Conservation (phyloP, 1,140 invertebrate species). For the Lucilia sericata region DNA sequence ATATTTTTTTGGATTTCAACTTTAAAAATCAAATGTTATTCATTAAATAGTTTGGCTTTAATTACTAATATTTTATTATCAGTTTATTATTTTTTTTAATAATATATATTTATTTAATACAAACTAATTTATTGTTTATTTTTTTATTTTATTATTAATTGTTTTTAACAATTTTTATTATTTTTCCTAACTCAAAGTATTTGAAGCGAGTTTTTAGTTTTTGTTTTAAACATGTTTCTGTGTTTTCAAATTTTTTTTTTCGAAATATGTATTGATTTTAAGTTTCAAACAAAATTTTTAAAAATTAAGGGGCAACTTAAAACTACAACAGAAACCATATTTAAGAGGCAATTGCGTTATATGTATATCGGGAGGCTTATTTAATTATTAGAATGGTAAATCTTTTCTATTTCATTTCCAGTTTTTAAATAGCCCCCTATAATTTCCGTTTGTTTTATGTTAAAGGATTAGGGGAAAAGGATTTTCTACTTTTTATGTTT, state of each 20-base stretch:
- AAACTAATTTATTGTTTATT: neutral
- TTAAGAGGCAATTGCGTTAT: conserved; percentile 42
- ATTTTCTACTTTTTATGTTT: conserved; percentile 29
- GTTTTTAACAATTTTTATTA: neutral
- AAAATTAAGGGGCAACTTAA: conserved; percentile 32
- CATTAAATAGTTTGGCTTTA: neutral
- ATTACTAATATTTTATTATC: neutral
- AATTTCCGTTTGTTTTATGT: neutral
- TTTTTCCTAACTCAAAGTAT: neutral
- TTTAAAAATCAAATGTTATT: too few species aligned
- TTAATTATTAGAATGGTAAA: too few species aligned
- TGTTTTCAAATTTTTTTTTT: neutral
- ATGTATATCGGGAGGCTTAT: neutral
- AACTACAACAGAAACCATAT: conserved; percentile 42
- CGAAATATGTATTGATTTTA: neutral
- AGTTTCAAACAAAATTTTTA: conserved; percentile 7
- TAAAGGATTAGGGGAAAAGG: too few species aligned
- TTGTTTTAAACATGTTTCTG: conserved; percentile 2
- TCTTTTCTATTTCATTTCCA: too few species aligned
- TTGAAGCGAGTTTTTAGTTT: conserved; percentile 28
- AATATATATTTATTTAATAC: neutral
- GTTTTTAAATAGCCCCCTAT: too few species aligned
- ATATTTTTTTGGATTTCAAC: too few species aligned
- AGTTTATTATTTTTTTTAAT: neutral
- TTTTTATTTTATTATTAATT: neutral